Evolutionary conservation across 2,888 invertebrate species (phyloP).

Genomic region (Tuta absoluta): DNA sequence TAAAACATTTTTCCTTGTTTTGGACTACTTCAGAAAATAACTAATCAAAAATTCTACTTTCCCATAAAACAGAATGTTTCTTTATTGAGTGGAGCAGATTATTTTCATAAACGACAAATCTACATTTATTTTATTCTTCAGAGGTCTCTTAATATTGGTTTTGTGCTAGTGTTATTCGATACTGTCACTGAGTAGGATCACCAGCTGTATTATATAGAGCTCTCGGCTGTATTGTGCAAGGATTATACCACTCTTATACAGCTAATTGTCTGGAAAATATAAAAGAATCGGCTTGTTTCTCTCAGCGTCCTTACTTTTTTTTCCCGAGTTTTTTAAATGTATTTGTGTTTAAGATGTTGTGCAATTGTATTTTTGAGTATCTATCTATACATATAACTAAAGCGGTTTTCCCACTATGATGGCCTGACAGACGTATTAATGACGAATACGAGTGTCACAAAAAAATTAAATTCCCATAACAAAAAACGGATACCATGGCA

Average conservation of each 20-base stretch:
- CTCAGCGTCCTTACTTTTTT: background rate
- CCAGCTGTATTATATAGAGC: conserved; percentile 20
- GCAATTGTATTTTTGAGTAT: background rate
- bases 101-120: too few species aligned
- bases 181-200: conserved; percentile 51
- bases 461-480: too few species aligned
- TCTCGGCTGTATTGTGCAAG: conserved; percentile 20
- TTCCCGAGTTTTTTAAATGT: background rate
- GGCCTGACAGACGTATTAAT: too few species aligned
- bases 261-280: conserved; percentile 31
- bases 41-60: too few species aligned
- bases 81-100: too few species aligned
- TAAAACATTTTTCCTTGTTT: too few species aligned
- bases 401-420: too few species aligned
- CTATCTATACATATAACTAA: background rate
- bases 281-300: background rate
- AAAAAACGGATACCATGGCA: too few species aligned
- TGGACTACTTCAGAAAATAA: too few species aligned
- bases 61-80: too few species aligned
- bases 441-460: too few species aligned
- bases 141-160: conserved; percentile 15
- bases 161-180: conserved; percentile 44
- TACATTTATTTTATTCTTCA: too few species aligned
- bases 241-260: conserved; percentile 27
- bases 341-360: background rate